Evolutionary conservation across 1,140 invertebrate genomes (phyloP), one percentile per base, ranked within the genome.

Genomic region (Plutomurus gul): DNA sequence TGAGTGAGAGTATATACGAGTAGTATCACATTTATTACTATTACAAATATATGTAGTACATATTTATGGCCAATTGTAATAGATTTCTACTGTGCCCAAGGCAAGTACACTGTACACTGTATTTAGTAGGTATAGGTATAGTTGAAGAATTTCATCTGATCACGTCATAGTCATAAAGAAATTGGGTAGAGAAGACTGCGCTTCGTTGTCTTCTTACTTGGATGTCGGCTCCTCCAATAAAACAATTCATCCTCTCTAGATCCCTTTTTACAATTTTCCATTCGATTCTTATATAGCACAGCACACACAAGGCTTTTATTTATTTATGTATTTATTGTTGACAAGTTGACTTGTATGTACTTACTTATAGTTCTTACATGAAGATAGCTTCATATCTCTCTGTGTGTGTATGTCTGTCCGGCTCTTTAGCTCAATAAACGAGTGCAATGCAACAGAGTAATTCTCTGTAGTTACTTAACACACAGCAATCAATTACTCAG

Each of bases 401-500:
- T n/a, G n/a, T 47, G 43, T 18, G 43, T 47, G 43, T 18, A 47
- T 16, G 43, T 47, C 25, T 36, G 36, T 27, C 27, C 36, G 27
- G 56, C 56, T 33, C 56, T 65, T 60, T 30, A 60, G 33, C 33
- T 27, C 11, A 22, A n/a, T n/a, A n/a, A n/a, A n/a, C n/a, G n/a
- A n/a, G n/a, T n/a, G n/a, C n/a, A n/a, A n/a, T n/a, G n/a, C n/a
- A n/a, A n/a, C n/a, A n/a, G n/a, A n/a, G n/a, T n/a, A n/a, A 36
- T 0, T 22, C 49, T 25, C 22, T 51, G 20, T 51, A 65, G 13
- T 65, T 65, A 65, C 56, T 65, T 65, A 65, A 65, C 56, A 25
- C 16, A 65, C 56, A n/a, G n/a, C 36, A 65, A 65, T 65, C 56
- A 65, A 65, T 65, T 65, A 65, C 56, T n/a, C 27, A 65, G 27